These are phyloP conservation scores for Hermaeophaga mercurialis DNA, from an alignment of 2,888 invertebrate species.

Conservation along the genomic window DNA sequence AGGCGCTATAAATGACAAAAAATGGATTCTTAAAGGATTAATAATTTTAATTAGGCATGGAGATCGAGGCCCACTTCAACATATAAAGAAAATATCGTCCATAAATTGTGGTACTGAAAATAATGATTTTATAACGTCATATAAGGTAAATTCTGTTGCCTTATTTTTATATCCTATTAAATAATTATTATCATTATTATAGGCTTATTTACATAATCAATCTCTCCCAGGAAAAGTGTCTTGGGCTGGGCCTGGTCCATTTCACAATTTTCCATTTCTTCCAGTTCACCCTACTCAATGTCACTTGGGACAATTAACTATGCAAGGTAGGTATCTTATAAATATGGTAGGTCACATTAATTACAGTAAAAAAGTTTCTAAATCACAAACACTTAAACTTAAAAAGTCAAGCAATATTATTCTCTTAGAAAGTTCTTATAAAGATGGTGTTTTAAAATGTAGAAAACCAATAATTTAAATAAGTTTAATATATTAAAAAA, in stretches of 20 bases:
- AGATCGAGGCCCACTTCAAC: slow-evolving; percentile 85
- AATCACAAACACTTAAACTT: no score
- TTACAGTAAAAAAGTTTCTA: no score
- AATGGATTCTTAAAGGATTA: slow-evolving; percentile 72
- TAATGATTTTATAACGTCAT: slow-evolving; percentile 50
- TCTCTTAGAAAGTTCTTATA: no score
- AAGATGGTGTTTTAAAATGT: no score
- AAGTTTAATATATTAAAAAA: no score
- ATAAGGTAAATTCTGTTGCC: slow-evolving; percentile 55
- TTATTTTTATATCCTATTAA: neutral
- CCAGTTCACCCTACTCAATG: slow-evolving; percentile 73
- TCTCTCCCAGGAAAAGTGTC: slow-evolving; percentile 66
- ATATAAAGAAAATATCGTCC: slow-evolving; percentile 76
- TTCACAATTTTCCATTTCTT: slow-evolving; percentile 81
- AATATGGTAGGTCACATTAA: no score
- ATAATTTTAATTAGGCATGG: slow-evolving; percentile 85
- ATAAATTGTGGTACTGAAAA: slow-evolving; percentile 72
- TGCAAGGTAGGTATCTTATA: slow-evolving; percentile 68
- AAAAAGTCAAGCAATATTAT: no score
- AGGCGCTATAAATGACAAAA: slow-evolving; percentile 57
- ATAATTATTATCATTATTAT: slow-evolving; percentile 30
- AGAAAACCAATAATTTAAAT: no score
- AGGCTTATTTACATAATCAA: slow-evolving; percentile 65
- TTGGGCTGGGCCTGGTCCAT: slow-evolving; percentile 80
- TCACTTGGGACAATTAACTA: slow-evolving; percentile 84